These are phyloP conservation scores for Enoplosus armatus DNA, from an alignment of 2,797 vertebrate species.

Conservation along the genomic window DNA sequence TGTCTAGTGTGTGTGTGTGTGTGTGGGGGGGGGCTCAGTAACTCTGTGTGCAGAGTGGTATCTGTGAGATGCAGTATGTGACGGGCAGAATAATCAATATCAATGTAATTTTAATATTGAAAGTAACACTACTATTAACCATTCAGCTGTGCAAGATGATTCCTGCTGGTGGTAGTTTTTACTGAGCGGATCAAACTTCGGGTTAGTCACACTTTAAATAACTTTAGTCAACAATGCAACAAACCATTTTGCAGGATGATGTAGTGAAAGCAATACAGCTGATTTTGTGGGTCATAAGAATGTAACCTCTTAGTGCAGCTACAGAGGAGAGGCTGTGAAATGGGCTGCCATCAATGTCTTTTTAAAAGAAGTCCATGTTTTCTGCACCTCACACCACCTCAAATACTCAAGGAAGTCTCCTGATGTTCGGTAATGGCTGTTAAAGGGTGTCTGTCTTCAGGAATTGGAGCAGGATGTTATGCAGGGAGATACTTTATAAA, in stretches of 20 bases:
- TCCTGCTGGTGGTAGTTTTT: too few relatives aligned
- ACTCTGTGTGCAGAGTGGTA: background rate
- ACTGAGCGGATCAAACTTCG: background rate
- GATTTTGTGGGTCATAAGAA: background rate
- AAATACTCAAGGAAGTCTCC: background rate
- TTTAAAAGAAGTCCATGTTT: too few relatives aligned
- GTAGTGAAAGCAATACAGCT: background rate
- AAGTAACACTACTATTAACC: background rate
- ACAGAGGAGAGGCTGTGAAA: background rate
- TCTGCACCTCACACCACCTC: background rate
- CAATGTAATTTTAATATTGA: too few relatives aligned
- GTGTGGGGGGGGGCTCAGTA: too few relatives aligned
- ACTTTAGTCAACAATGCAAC: background rate
- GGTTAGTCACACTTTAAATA: background rate
- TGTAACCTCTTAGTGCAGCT: background rate
- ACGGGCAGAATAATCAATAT: background rate
- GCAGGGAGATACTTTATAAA: background rate
- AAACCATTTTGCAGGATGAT: background rate
- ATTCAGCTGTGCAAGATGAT: too few relatives aligned
- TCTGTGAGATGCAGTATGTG: background rate
- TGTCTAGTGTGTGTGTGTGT: too few relatives aligned
- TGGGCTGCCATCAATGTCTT: too few relatives aligned
- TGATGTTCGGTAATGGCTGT: slow-evolving; percentile 7
- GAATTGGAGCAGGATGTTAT: slow-evolving; percentile 11
- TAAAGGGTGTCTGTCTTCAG: slow-evolving; percentile 19